Percentiles rank a stretch among this genome's conserved stretches.
Evolutionary conservation across 2,888 invertebrate species (phyloP).

Genomic region (Luffia ferchaultella): DNA sequence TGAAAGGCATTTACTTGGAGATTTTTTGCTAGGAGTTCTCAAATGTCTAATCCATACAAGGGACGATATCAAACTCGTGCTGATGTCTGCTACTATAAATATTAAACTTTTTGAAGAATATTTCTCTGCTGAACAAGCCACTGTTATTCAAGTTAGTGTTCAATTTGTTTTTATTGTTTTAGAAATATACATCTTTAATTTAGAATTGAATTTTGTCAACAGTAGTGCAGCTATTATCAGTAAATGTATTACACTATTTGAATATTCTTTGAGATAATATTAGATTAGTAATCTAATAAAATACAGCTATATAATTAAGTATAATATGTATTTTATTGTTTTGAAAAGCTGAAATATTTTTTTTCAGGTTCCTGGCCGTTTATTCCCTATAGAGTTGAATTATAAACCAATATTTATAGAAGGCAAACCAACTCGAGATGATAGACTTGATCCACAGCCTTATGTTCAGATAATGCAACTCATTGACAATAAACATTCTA

Average conservation of each 20-base stretch:
- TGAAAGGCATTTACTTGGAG: conserved; percentile 94
- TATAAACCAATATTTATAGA: conserved; percentile 76
- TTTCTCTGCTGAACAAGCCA: conserved; percentile 82
- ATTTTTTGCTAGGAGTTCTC: conserved; percentile 92
- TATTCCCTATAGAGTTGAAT: conserved; percentile 91
- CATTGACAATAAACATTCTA: conserved; percentile 88
- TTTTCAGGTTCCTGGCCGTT: conserved; percentile 86
- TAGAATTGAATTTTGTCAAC: no score
- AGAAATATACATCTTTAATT: background rate
- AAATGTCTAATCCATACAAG: conserved; percentile 89
- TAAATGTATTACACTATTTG: background rate
- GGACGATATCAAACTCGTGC: conserved; percentile 83
- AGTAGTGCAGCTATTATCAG: no score
- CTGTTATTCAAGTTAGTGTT: conserved; percentile 75
- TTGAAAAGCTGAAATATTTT: background rate
- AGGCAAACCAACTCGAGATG: conserved; percentile 67
- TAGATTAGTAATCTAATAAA: background rate
- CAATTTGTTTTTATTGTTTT: background rate
- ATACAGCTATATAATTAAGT: conserved; percentile 4
- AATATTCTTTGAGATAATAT: background rate
- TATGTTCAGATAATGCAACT: conserved; percentile 92
- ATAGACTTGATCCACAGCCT: conserved; percentile 90
- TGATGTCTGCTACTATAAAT: conserved; percentile 99
- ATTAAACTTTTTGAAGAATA: conserved; percentile 92
- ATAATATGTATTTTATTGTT: background rate